These are phyloP conservation scores for Patella depressa DNA, from an alignment of 2,888 invertebrate species.

Conservation along the genomic window DNA sequence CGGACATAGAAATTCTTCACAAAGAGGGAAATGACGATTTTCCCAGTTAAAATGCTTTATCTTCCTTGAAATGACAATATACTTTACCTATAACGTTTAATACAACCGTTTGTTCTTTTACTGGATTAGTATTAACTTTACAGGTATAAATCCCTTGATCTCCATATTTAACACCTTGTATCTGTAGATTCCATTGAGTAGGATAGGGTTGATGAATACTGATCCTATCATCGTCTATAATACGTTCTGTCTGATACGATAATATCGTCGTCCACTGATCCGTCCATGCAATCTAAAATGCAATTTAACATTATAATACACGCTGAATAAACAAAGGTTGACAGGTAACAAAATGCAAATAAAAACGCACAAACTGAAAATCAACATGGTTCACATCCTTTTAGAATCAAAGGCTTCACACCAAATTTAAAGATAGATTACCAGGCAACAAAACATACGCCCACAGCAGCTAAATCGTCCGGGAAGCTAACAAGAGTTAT, in stretches of 20 bases:
- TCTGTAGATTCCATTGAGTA: conserved; percentile 53
- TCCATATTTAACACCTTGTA: conserved; percentile 40
- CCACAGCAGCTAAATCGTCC: too few relatives aligned
- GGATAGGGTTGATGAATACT: conserved; percentile 42
- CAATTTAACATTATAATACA: neutral
- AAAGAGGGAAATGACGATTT: too few relatives aligned
- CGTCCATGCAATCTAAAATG: conserved; percentile 39
- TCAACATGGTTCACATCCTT: too few relatives aligned
- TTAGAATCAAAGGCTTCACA: too few relatives aligned
- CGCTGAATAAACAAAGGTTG: neutral
- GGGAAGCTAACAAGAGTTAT: too few relatives aligned
- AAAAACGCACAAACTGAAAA: too few relatives aligned
- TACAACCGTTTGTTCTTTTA: conserved; percentile 53
- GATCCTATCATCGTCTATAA: conserved; percentile 51
- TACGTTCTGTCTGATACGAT: conserved; percentile 32
- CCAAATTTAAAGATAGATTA: too few relatives aligned
- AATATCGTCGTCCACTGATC: conserved; percentile 42
- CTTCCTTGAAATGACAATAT: too few relatives aligned
- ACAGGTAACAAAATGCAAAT: too few relatives aligned
- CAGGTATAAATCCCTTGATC: conserved; percentile 50
- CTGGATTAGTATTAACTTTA: conserved; percentile 52
- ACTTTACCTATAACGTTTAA: conserved; percentile 57
- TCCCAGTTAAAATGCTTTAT: too few relatives aligned
- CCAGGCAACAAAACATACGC: too few relatives aligned
- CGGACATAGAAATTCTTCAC: too few relatives aligned